phyloP scores from a whole-genome alignment of 1,140 invertebrate genomes.

The Matsumurasca onukii region DNA sequence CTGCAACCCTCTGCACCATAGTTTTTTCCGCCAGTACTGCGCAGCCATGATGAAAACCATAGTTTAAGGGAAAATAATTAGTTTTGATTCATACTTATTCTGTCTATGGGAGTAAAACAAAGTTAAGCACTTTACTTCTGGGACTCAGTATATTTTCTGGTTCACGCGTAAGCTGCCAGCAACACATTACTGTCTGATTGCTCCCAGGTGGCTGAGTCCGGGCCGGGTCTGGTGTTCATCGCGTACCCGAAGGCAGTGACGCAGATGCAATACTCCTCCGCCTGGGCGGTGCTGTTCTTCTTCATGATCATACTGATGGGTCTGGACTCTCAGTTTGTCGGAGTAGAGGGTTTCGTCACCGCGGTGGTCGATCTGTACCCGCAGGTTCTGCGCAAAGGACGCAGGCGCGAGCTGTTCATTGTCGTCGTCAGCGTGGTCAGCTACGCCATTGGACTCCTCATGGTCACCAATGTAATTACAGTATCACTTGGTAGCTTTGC shows the following conservation, averaged over 20 bases:
- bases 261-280: conserved; percentile 38
- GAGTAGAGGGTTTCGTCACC: conserved; percentile 63
- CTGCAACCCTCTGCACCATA: too few species aligned
- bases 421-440: conserved; percentile 59
- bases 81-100: too few species aligned
- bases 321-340: conserved; percentile 67
- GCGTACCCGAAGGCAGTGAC: conserved; percentile 72
- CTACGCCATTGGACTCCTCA: conserved; percentile 64
- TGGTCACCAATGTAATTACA: conserved; percentile 68
- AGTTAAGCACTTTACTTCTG: too few species aligned
- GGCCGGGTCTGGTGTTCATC: conserved; percentile 80
- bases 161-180: too few species aligned
- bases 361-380: conserved; percentile 64
- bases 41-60: too few species aligned
- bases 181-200: too few species aligned
- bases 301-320: conserved; percentile 80
- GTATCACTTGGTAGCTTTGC: too few species aligned
- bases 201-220: conserved; percentile 54
- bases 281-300: conserved; percentile 65
- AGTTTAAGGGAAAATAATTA: too few species aligned
- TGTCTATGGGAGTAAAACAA: too few species aligned
- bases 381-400: conserved; percentile 50
- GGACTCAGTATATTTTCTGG: too few species aligned
- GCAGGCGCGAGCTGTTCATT: conserved; percentile 59
- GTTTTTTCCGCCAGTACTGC: too few species aligned